Evolutionary conservation across 2,888 invertebrate species (phyloP).

Genomic region (Melangyna quadrimaculata): DNA sequence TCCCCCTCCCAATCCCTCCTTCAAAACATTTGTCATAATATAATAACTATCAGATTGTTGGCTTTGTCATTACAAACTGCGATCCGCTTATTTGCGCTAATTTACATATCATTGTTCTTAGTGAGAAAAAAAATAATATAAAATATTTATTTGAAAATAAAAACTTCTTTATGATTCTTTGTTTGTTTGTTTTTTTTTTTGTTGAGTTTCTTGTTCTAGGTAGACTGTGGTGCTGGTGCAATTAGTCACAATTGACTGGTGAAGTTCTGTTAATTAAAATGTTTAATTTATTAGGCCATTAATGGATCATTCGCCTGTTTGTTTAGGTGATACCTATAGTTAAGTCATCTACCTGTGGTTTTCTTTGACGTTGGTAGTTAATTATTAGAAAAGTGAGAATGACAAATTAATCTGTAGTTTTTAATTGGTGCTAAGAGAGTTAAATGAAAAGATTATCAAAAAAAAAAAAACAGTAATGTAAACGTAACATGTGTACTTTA

Average conservation of each 20-base stretch:
- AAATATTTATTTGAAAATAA: slow-evolving; percentile 1
- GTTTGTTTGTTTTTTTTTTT: slow-evolving; percentile 19
- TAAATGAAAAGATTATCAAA: background rate
- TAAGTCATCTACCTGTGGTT: background rate
- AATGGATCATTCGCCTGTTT: slow-evolving; percentile 60
- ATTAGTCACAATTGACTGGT: slow-evolving; percentile 70
- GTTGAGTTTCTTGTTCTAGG: slow-evolving; percentile 44
- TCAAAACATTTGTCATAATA: background rate
- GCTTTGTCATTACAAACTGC: slow-evolving; percentile 67
- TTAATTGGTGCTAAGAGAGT: background rate
- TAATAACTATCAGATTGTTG: slow-evolving; percentile 7
- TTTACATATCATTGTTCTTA: slow-evolving; percentile 67
- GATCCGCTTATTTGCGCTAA: slow-evolving; percentile 69
- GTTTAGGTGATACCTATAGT: slow-evolving; percentile 8
- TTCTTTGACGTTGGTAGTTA: background rate
- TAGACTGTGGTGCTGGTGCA: slow-evolving; percentile 41
- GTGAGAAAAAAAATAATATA: slow-evolving; percentile 6
- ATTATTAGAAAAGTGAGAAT: slow-evolving; percentile 28
- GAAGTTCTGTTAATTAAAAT: slow-evolving; percentile 64
- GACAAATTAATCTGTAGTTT: background rate
- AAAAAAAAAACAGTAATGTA: background rate
- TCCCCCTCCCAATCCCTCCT: background rate
- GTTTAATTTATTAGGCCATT: slow-evolving; percentile 64
- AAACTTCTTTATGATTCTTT: slow-evolving; percentile 23
- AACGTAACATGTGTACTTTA: too few species aligned